phyloP scores from a whole-genome alignment of 2,797 vertebrate species.

The Rhynchonycteris naso region DNA sequence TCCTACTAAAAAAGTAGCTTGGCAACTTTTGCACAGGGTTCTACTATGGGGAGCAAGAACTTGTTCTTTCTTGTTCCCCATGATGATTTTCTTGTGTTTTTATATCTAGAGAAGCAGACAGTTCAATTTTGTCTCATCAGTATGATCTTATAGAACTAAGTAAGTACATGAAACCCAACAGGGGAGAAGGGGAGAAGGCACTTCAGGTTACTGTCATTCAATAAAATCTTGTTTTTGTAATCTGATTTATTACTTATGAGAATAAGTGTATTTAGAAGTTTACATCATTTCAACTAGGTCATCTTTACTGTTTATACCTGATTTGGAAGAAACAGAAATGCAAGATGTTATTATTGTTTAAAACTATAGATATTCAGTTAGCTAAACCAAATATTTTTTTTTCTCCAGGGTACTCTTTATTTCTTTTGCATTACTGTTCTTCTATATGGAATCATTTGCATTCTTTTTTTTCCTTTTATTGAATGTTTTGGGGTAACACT shows the following conservation, averaged over 20 bases:
- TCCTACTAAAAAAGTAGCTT: conserved; percentile 1
- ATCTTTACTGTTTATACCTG: conserved; percentile 14
- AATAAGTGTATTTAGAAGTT: background rate
- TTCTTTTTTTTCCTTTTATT: background rate
- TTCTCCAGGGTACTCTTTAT: background rate
- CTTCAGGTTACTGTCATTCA: background rate
- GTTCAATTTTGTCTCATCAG: background rate
- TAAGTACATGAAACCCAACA: conserved; percentile 11
- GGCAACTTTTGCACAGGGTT: background rate
- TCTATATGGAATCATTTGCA: background rate
- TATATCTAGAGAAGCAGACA: background rate
- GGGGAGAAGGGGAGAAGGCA: background rate
- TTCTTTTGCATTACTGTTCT: background rate
- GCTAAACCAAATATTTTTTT: background rate
- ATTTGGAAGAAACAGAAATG: background rate
- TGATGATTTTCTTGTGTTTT: background rate
- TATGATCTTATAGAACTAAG: background rate
- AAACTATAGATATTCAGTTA: background rate
- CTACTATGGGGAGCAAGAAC: background rate
- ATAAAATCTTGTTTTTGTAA: conserved; percentile 31
- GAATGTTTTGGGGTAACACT: no score
- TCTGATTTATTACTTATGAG: background rate
- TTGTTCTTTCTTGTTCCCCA: background rate
- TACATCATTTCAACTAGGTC: background rate
- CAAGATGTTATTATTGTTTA: background rate